Evolutionary conservation across 2,797 vertebrate species (phyloP).

Genomic region (Apogon hyalosoma): DNA sequence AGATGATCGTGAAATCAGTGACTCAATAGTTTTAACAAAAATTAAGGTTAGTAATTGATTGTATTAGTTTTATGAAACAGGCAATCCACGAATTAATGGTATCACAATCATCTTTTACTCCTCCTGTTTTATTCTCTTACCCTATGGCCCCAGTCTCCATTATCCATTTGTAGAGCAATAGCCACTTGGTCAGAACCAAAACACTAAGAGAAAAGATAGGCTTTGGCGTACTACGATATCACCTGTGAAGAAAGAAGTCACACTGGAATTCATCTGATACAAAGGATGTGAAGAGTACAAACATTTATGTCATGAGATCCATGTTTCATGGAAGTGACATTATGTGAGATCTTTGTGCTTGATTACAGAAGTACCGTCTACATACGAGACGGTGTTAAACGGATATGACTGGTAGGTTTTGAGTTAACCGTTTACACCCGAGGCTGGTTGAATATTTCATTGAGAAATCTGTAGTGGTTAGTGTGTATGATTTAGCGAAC

Average conservation of each 20-base stretch:
- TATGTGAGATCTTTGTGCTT: too few relatives aligned
- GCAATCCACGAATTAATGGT: too few relatives aligned
- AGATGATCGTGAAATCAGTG: too few relatives aligned
- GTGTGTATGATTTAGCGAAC: not conserved
- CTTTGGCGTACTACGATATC: slow-evolving; percentile 46
- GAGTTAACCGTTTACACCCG: not conserved
- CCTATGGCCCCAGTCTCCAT: slow-evolving; percentile 99
- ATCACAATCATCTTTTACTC: not conserved
- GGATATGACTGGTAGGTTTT: too few relatives aligned
- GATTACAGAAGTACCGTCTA: too few relatives aligned
- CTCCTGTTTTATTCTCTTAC: slow-evolving; percentile 76
- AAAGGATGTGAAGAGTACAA: slow-evolving; percentile 10
- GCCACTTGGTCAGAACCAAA: slow-evolving; percentile 71
- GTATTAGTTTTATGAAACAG: too few relatives aligned
- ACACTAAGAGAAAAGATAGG: slow-evolving; percentile 36
- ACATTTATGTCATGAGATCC: not conserved
- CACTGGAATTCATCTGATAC: slow-evolving; percentile 21
- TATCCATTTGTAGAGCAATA: slow-evolving; percentile 91
- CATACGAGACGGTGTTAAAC: too few relatives aligned
- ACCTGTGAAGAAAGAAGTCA: slow-evolving; percentile 57
- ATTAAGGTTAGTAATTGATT: too few relatives aligned
- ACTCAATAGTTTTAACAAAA: too few relatives aligned
- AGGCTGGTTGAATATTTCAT: not conserved
- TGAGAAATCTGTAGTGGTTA: not conserved
- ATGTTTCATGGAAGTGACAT: not conserved